Percentiles rank a stretch among this genome's conserved stretches.
Conservation (phyloP, 30 jellyfish, hydroid and myxozoan species). For the Phacellophora camtschatica region DNA sequence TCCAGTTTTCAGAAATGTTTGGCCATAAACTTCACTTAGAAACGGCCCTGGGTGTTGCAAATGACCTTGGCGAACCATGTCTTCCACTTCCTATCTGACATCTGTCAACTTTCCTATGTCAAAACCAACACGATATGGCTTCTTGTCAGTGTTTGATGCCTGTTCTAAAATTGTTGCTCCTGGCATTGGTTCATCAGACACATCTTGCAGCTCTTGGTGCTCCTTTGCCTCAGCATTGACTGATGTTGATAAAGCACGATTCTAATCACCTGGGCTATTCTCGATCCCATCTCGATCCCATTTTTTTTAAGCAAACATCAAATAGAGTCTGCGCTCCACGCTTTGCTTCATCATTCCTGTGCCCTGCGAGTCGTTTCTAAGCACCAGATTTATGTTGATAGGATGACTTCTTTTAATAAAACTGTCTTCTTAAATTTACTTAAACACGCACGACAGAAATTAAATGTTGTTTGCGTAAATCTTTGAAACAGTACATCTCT, state of each 20-base stretch:
- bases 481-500: no score
- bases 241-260: no score
- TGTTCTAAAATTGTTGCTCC: constrained; percentile 26
- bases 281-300: background rate
- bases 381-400: constrained; percentile 27
- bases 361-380: constrained; percentile 6
- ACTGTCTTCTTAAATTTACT: no score
- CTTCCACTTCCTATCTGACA: constrained; percentile 32
- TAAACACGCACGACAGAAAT: no score
- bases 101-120: constrained; percentile 40
- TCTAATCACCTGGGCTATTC: background rate
- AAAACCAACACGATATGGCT: constrained; percentile 35
- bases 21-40: constrained; percentile 8
- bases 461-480: no score
- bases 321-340: constrained; percentile 20
- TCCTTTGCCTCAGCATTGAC: no score
- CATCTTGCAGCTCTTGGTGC: no score
- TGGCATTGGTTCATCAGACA: constrained; percentile 6
- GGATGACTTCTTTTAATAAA: no score
- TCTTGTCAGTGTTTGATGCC: background rate
- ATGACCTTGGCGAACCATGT: constrained; percentile 19
- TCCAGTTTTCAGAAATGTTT: constrained; percentile 25
- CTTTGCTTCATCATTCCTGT: background rate
- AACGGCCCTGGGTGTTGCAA: constrained; percentile 30
- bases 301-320: constrained; percentile 9